Conservation (phyloP, 2,113 vertebrate species). For the Boulengeromyrus knoepffleri region DNA sequence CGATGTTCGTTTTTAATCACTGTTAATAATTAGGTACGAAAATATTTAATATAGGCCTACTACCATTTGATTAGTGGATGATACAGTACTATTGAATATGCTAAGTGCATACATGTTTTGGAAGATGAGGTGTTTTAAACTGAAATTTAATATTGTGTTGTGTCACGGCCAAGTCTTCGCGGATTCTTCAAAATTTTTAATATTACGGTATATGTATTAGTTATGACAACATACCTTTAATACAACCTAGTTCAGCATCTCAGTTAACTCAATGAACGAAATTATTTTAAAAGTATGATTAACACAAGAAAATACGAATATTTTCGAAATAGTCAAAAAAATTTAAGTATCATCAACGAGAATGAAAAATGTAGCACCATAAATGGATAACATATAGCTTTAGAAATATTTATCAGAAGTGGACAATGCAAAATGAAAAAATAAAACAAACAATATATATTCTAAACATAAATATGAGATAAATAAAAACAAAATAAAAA, state of each 20-base stretch:
- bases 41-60: not conserved
- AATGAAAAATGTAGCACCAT: not conserved
- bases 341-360: not conserved
- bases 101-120: not conserved
- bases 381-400: not conserved
- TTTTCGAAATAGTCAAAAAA: not conserved
- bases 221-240: not conserved
- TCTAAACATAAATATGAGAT: not conserved
- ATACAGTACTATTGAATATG: not conserved
- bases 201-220: not conserved
- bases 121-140: not conserved
- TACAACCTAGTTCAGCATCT: not conserved
- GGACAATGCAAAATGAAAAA: not conserved
- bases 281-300: not conserved
- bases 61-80: not conserved
- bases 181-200: not conserved
- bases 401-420: not conserved
- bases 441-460: not conserved
- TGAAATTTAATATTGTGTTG: not conserved
- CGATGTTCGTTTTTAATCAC: not conserved
- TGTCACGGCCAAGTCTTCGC: not conserved
- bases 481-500: not conserved
- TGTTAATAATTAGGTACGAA: not conserved
- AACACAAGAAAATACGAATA: not conserved
- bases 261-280: no score